Evolutionary conservation across 2,113 vertebrate species (phyloP).

Genomic region (Hyaena hyaena): DNA sequence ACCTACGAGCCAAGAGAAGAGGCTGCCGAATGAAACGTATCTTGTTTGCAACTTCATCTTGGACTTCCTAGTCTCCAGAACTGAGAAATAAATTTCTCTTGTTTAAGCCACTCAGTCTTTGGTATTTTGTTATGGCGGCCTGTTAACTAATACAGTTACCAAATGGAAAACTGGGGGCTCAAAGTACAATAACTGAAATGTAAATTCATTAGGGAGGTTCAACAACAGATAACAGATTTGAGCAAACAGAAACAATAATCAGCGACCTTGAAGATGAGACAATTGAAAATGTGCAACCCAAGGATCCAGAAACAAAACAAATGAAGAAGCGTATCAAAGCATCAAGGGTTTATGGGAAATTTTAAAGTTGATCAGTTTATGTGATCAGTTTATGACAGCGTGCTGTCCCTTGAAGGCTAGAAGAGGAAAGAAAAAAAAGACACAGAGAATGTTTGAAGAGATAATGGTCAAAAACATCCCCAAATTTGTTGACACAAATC

Average conservation of each 20-base stretch:
- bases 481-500: background rate
- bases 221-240: background rate
- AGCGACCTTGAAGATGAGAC: background rate
- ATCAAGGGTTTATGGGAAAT: background rate
- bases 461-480: background rate
- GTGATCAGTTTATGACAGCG: background rate
- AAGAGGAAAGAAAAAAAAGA: background rate
- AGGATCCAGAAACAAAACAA: background rate
- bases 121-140: background rate
- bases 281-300: background rate
- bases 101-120: background rate
- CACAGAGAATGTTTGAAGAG: background rate
- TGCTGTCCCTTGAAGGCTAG: background rate
- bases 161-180: background rate
- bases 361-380: background rate
- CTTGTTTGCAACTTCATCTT: no score
- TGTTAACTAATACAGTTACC: background rate
- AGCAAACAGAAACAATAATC: background rate
- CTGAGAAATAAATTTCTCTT: background rate
- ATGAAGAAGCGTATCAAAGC: background rate
- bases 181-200: background rate
- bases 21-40: background rate
- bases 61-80: background rate
- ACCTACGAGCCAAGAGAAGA: background rate
- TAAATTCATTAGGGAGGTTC: background rate